These are phyloP conservation scores for Atta cephalotes DNA, from an alignment of 1,140 invertebrate species.

Conservation along the genomic window DNA sequence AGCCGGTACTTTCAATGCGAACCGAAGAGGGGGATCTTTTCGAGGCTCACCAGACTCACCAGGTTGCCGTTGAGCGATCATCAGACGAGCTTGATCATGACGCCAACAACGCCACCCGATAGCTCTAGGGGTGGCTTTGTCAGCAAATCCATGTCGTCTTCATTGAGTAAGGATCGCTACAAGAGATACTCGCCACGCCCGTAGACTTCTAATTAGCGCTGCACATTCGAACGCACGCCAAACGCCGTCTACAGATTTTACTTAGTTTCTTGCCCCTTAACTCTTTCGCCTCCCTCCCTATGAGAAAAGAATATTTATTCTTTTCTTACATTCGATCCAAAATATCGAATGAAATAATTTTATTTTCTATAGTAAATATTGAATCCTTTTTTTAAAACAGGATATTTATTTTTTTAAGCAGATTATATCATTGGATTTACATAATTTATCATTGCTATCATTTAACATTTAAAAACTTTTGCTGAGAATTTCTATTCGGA, in stretches of 20 bases:
- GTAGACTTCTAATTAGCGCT: conserved; percentile 56
- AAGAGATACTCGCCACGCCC: conserved; percentile 75
- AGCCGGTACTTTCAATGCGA: conserved; percentile 97
- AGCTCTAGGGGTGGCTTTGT: conserved; percentile 74
- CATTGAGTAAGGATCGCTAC: conserved; percentile 84
- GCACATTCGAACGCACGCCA: conserved; percentile 27
- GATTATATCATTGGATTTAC: background rate
- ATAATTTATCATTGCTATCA: background rate
- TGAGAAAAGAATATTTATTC: background rate
- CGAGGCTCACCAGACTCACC: conserved; percentile 95
- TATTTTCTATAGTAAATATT: background rate
- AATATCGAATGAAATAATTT: background rate
- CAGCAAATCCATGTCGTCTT: conserved; percentile 82
- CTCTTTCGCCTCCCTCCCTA: background rate
- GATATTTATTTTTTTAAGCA: background rate
- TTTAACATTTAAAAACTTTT: background rate
- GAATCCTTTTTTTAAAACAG: background rate
- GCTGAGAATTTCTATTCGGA: background rate
- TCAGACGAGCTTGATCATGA: conserved; percentile 77
- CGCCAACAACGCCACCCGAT: conserved; percentile 83
- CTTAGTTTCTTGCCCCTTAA: background rate
- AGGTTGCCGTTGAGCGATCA: conserved; percentile 87
- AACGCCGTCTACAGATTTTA: conserved; percentile 13
- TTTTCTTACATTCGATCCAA: background rate
- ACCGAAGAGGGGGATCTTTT: conserved; percentile 97